Evolutionary conservation across 1,140 invertebrate species (phyloP).

Genomic region (Nasonia vitripennis): DNA sequence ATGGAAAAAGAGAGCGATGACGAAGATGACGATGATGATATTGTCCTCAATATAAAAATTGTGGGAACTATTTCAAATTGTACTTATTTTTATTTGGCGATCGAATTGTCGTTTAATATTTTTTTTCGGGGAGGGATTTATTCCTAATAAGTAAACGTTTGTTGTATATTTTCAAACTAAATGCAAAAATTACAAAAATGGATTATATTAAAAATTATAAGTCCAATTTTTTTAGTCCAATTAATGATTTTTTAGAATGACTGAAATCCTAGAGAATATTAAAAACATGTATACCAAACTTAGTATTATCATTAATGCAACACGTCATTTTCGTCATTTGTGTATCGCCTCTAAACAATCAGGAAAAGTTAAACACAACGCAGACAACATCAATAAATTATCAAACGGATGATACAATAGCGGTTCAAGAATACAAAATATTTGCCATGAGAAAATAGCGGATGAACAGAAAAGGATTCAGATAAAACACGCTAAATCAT

Average conservation of each 20-base stretch:
- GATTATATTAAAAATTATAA: no score
- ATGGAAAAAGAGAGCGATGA: not conserved
- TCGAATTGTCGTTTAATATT: not conserved
- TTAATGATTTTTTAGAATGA: not conserved
- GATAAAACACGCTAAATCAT: not conserved
- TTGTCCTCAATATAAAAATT: no score
- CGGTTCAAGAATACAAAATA: no score
- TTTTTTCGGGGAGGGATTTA: no score
- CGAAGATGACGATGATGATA: no score
- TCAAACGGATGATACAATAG: not conserved
- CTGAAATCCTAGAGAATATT: not conserved
- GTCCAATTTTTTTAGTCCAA: no score
- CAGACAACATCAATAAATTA: not conserved
- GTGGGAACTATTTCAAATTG: not conserved
- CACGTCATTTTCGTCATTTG: not conserved
- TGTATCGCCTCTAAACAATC: not conserved
- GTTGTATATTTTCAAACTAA: no score
- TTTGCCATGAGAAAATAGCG: not conserved
- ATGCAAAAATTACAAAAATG: no score
- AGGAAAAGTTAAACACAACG: not conserved
- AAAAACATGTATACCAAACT: no score
- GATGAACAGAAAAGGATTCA: not conserved
- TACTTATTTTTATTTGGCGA: not conserved
- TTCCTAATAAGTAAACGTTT: no score
- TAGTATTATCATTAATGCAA: not conserved